Conservation (phyloP, 1,140 invertebrate species). For the Ceratina australensis region DNA sequence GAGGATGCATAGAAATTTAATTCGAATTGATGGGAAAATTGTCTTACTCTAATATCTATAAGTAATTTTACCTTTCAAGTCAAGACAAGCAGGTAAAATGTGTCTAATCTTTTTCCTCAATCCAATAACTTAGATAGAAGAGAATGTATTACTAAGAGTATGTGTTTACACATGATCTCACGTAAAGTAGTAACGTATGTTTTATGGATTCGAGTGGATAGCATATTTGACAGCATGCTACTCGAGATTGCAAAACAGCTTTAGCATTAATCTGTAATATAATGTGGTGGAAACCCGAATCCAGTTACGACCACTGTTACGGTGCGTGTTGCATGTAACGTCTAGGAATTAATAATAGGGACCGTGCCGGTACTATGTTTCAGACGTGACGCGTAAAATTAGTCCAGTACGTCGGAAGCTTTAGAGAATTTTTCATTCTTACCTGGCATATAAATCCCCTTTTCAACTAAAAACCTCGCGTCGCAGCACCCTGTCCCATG, state of each 20-base stretch:
- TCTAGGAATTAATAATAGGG: slow-evolving; percentile 61
- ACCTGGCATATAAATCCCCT: slow-evolving; percentile 36
- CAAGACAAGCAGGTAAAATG: no score
- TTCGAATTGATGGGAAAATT: no score
- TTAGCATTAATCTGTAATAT: slow-evolving; percentile 53
- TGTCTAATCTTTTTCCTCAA: no score
- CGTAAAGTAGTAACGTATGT: background rate
- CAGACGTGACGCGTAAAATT: slow-evolving; percentile 61
- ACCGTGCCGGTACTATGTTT: slow-evolving; percentile 55
- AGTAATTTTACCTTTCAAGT: no score
- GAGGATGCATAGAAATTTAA: background rate
- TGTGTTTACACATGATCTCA: background rate
- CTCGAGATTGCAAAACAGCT: slow-evolving; percentile 51
- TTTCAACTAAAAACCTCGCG: slow-evolving; percentile 43
- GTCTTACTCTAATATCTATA: no score
- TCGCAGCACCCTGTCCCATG: background rate
- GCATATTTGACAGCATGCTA: slow-evolving; percentile 29
- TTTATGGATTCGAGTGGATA: background rate
- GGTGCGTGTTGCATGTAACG: slow-evolving; percentile 56
- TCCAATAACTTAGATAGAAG: no score
- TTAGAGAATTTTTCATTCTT: slow-evolving; percentile 60
- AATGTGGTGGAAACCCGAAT: slow-evolving; percentile 56
- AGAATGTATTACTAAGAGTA: no score
- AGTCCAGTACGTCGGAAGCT: slow-evolving; percentile 39
- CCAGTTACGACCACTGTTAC: slow-evolving; percentile 45